phyloP scores from a whole-genome alignment of 1,140 invertebrate genomes.

The Tetragnatha versicolor region DNA sequence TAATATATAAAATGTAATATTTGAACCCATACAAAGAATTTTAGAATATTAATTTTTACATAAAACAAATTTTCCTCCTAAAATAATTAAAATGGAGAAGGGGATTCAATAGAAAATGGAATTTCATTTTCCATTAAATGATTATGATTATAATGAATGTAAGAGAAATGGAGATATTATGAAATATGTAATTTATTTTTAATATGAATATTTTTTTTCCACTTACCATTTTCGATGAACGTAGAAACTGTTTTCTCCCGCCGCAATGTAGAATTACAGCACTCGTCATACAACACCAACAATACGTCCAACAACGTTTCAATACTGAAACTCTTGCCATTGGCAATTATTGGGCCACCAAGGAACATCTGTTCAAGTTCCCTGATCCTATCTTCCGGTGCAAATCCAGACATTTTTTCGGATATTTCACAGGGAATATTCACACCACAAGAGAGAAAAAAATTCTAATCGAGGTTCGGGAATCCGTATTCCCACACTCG shows the following conservation, averaged over 20 bases:
- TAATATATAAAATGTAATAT: too few species aligned
- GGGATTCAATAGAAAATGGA: too few species aligned
- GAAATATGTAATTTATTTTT: too few species aligned
- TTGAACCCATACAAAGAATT: too few species aligned
- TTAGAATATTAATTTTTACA: too few species aligned
- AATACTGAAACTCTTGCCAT: constrained; percentile 69
- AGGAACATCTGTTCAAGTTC: constrained; percentile 64
- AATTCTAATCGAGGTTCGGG: background rate
- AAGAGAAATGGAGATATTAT: too few species aligned
- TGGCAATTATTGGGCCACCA: constrained; percentile 57
- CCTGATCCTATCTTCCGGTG: constrained; percentile 62
- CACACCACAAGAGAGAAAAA: background rate
- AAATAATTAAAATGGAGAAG: too few species aligned
- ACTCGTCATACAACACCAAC: constrained; percentile 93
- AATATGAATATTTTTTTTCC: too few species aligned
- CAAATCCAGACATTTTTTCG: constrained; percentile 38
- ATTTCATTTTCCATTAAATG: too few species aligned
- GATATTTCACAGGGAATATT: background rate
- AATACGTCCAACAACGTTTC: constrained; percentile 92
- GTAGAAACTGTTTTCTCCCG: constrained; percentile 96
- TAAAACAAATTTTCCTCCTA: too few species aligned
- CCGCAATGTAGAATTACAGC: constrained; percentile 90
- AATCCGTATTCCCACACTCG: background rate
- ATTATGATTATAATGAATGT: too few species aligned
- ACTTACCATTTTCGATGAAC: constrained; percentile 94